Evolutionary conservation across 2,888 invertebrate genomes (phyloP).

Genomic region (Phrixothrix hirtus): DNA sequence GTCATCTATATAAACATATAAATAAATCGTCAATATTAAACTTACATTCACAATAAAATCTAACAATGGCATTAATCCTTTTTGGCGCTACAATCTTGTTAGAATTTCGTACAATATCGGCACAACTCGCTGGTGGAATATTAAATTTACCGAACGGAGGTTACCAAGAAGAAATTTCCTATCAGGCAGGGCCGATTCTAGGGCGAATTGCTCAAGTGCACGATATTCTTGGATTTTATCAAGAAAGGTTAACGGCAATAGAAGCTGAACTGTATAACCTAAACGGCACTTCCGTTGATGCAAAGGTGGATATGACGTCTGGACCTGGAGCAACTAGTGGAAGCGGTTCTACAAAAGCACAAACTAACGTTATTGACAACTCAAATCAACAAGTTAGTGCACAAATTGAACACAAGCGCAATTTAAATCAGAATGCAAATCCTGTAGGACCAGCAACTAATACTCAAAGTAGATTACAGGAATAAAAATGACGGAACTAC

Average conservation of each 20-base stretch:
- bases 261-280: neutral
- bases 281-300: neutral
- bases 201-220: neutral
- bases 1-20: neutral
- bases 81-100: no score
- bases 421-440: slow-evolving; percentile 13
- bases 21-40: no score
- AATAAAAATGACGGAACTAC: slow-evolving; percentile 11
- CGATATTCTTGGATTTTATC: neutral
- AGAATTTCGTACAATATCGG: neutral
- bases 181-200: neutral
- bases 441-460: slow-evolving; percentile 17
- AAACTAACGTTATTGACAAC: neutral
- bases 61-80: no score
- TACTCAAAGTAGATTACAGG: slow-evolving; percentile 6
- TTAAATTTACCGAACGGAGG: neutral
- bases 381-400: slow-evolving; percentile 1
- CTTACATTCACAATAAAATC: no score
- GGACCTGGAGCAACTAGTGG: neutral
- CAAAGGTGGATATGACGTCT: neutral
- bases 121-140: neutral
- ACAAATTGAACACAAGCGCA: slow-evolving; percentile 16
- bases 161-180: neutral
- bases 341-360: neutral
- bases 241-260: neutral